A percentile compares a stretch with the other conserved stretches of the same genome.
phyloP scores from a whole-genome alignment of 1,140 invertebrate genomes.

The Microplitis demolitor region DNA sequence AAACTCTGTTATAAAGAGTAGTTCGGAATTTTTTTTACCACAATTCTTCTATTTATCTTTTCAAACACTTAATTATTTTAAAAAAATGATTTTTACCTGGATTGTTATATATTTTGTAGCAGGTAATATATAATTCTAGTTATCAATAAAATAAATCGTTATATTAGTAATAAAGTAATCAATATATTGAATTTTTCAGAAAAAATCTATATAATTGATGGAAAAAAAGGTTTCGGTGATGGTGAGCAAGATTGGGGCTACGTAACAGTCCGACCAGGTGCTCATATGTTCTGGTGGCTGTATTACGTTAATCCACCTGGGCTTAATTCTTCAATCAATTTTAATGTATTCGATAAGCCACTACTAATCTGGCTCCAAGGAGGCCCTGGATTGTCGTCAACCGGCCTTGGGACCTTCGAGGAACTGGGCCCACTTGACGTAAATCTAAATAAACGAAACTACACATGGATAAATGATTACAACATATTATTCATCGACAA shows the following conservation, averaged over 20 bases:
- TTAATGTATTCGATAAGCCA: constrained; percentile 66
- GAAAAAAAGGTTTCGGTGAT: constrained; percentile 59
- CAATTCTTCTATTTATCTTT: too few species aligned
- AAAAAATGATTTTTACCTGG: too few species aligned
- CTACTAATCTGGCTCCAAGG: constrained; percentile 81
- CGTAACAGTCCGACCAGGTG: constrained; percentile 69
- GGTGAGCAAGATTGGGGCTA: constrained; percentile 74
- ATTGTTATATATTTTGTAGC: too few species aligned
- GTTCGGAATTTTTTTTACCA: too few species aligned
- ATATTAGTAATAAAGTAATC: neutral
- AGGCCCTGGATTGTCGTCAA: constrained; percentile 76
- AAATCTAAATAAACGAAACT: constrained; percentile 68
- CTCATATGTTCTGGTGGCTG: constrained; percentile 85
- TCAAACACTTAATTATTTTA: too few species aligned
- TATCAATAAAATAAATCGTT: too few species aligned
- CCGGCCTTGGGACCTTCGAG: constrained; percentile 78
- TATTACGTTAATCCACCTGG: constrained; percentile 61
- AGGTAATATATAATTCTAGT: too few species aligned
- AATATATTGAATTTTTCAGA: neutral
- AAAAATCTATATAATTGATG: constrained; percentile 20
- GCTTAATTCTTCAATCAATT: neutral
- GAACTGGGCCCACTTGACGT: constrained; percentile 76
- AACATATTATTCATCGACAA: constrained; percentile 88
- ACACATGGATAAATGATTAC: constrained; percentile 77
- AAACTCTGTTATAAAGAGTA: too few species aligned